Evolutionary conservation across 2,797 vertebrate genomes (phyloP).

Genomic region (Sebastes steindachneri): DNA sequence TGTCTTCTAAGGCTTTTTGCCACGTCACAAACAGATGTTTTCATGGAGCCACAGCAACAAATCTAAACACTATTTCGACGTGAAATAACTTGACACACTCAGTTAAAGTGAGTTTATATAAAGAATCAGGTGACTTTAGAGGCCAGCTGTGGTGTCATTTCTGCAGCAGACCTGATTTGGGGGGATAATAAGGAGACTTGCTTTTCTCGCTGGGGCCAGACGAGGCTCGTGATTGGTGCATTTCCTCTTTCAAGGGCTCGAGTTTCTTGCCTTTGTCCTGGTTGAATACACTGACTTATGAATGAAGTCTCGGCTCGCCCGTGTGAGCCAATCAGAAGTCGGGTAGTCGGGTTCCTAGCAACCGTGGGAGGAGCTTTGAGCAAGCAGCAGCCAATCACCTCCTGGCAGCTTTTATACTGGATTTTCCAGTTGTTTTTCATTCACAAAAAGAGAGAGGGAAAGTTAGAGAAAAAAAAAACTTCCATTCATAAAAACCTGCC

Average conservation of each 20-base stretch:
- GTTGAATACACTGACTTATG: conserved; percentile 85
- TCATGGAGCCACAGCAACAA: conserved; percentile 20
- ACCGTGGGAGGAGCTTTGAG: conserved; percentile 70
- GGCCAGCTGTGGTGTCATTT: conserved; percentile 54
- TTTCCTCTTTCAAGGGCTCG: conserved; percentile 86
- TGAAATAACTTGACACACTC: neutral
- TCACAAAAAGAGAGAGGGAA: conserved; percentile 83
- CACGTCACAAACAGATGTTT: conserved; percentile 72
- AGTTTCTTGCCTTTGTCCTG: conserved; percentile 85
- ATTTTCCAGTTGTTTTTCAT: conserved; percentile 91
- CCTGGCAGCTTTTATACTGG: conserved; percentile 64
- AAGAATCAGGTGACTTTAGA: conserved; percentile 3
- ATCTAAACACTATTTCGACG: neutral
- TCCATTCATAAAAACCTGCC: conserved; percentile 90
- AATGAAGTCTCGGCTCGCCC: conserved; percentile 83
- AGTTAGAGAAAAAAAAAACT: conserved; percentile 69
- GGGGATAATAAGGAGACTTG: conserved; percentile 55
- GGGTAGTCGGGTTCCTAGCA: conserved; percentile 59
- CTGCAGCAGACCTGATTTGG: conserved; percentile 53
- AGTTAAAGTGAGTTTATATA: neutral
- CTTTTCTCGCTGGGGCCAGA: conserved; percentile 70
- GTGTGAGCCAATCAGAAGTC: conserved; percentile 72
- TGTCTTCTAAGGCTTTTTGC: conserved; percentile 29
- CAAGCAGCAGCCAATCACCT: conserved; percentile 66
- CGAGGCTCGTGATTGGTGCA: conserved; percentile 80